Base-by-base conservation (phyloP, 2,797 vertebrate genomes). In the Amniataba percoides region DNA sequence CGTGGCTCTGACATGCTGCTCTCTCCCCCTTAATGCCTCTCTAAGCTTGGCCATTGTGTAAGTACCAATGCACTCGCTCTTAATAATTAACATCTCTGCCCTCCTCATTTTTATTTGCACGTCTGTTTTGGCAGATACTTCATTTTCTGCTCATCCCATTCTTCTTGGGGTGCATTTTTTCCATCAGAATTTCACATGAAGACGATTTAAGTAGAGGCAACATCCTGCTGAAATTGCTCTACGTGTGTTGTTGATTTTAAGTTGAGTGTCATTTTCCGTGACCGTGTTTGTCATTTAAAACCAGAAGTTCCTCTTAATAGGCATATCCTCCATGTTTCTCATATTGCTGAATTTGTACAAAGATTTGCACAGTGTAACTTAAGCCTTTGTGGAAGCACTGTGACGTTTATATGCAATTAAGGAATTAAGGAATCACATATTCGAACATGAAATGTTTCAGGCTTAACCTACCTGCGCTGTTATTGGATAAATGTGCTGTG, bases 31-130 rank as follows among this genome's bases (percentile, higher is more conserved):
- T 93, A 93, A 91, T 95, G 97, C 97, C 90, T 94, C 94, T 95
- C 85, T 95, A 95, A 99, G 98, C 97, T 99, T 95, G 97, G 98
- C 95, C 97, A 98, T 93, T 99, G 98, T 96, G 97, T 99, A 98
- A 99, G 97, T 99, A 96, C 73, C 88, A 88, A 39, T 57, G 65
- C 82, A 78, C 85, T 93, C 73, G 49, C 40, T 90, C 85, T 84
- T 83, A 74, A 72, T 74, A 80, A 87, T 88, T 81, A 85, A 74
- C 77, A 42, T 53, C n/a, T 82, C 80, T 67, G 75, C 78, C 66
- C 73, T 58, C 25, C 39, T 61, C 31, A 3, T 74, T 83, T 75
- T 61, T 62, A 34, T 82, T 84, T 61, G 61, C 58, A 74, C 1
- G 10, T 83, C 42, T 84, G 42, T 46, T 85, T 74, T 61, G 27